These are phyloP conservation scores for Sterna hirundo DNA, from an alignment of 2,113 vertebrate species.

Conservation along the genomic window DNA sequence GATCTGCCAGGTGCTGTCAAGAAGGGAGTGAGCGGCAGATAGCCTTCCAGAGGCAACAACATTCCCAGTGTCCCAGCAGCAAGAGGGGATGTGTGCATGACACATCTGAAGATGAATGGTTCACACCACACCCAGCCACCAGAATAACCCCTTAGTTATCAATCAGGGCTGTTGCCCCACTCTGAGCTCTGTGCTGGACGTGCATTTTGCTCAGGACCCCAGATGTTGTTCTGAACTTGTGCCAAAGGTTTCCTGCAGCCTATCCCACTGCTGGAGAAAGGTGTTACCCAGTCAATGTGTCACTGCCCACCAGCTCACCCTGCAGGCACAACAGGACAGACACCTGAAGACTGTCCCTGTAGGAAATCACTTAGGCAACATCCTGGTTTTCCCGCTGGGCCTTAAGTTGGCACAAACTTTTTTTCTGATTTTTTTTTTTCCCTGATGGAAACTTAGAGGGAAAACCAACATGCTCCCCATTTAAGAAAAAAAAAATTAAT, in stretches of 20 bases:
- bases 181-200: background rate
- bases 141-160: background rate
- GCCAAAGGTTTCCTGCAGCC: background rate
- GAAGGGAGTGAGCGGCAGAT: background rate
- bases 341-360: background rate
- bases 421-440: background rate
- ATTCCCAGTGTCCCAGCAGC: background rate
- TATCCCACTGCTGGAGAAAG: background rate
- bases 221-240: background rate
- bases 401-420: background rate
- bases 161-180: background rate
- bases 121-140: background rate
- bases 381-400: background rate
- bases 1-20: background rate
- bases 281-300: background rate
- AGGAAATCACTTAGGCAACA: background rate
- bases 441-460: background rate
- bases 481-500: background rate
- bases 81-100: background rate
- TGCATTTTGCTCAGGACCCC: background rate
- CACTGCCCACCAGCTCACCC: rapidly evolving
- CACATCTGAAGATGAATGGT: rapidly evolving
- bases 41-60: no score
- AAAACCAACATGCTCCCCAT: background rate
- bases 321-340: background rate